Conservation (phyloP, 2,797 vertebrate species). For the Amniataba percoides region DNA sequence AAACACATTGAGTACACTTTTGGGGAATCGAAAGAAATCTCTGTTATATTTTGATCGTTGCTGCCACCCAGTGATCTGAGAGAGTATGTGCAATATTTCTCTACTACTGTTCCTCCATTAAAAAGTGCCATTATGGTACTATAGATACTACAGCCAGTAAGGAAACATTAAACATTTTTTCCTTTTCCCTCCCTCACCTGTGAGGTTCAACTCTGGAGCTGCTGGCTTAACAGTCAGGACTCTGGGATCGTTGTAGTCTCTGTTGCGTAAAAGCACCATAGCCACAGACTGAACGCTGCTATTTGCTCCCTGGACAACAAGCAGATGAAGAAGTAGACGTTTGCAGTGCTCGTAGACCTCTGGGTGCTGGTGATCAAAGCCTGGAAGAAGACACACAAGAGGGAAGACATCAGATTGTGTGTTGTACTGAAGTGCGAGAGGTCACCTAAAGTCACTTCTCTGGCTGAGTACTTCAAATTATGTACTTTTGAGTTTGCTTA, state of each 20-base stretch:
- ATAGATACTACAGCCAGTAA: not conserved
- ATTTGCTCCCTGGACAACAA: conserved; percentile 93
- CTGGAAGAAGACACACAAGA: conserved; percentile 72
- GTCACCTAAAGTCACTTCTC: not conserved
- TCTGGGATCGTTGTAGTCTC: conserved; percentile 94
- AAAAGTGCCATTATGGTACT: not conserved
- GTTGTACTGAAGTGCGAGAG: not conserved
- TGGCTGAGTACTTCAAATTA: not conserved
- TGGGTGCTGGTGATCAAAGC: conserved; percentile 98
- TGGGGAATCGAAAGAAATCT: not conserved
- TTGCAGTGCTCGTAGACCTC: conserved; percentile 99
- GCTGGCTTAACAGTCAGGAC: conserved; percentile 94
- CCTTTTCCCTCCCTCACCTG: conserved; percentile 83
- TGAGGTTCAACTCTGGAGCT: conserved; percentile 93
- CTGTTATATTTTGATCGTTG: conserved; percentile 1
- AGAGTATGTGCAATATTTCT: not conserved
- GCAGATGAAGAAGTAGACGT: conserved; percentile 94
- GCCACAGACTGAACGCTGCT: conserved; percentile 93
- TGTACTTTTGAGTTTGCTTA: not conserved
- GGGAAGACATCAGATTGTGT: not conserved
- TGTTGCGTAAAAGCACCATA: conserved; percentile 95
- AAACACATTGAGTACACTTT: not conserved
- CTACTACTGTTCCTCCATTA: not conserved
- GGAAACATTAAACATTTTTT: rapidly evolving
- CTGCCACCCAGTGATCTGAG: conserved; percentile 53